These are phyloP conservation scores for Malaclemys terrapin DNA, from an alignment of 2,113 vertebrate species.

Conservation along the genomic window DNA sequence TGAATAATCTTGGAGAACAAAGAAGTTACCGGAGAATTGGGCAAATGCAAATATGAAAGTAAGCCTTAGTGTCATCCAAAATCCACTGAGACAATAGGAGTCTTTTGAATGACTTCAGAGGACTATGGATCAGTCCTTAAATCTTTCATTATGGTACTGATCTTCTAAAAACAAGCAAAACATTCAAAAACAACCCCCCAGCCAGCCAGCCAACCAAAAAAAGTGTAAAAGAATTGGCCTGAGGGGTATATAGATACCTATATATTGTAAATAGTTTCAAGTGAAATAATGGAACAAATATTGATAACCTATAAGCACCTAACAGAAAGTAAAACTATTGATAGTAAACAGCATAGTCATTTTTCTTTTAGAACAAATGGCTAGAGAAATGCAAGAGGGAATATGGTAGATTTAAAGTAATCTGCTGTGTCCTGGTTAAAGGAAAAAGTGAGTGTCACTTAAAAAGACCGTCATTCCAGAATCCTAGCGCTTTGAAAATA, in stretches of 20 bases:
- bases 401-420: background rate
- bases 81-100: background rate
- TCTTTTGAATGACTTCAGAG: background rate
- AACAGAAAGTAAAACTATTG: rapidly evolving
- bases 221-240: background rate
- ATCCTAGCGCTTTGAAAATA: background rate
- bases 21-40: background rate
- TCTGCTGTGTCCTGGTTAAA: background rate
- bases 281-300: background rate
- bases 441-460: background rate
- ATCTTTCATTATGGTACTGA: background rate
- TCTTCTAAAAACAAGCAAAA: background rate
- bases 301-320: background rate
- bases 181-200: background rate
- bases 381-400: background rate
- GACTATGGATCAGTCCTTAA: background rate
- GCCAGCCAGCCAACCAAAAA: background rate
- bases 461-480: background rate
- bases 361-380: background rate
- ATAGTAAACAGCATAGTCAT: background rate
- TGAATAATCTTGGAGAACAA: background rate
- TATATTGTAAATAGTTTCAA: background rate
- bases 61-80: background rate
- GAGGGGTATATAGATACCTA: background rate
- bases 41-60: background rate